These are phyloP conservation scores for silkworm (Bombyx mori) DNA, from an alignment of 1,140 invertebrate species.

Conservation along the genomic window DNA sequence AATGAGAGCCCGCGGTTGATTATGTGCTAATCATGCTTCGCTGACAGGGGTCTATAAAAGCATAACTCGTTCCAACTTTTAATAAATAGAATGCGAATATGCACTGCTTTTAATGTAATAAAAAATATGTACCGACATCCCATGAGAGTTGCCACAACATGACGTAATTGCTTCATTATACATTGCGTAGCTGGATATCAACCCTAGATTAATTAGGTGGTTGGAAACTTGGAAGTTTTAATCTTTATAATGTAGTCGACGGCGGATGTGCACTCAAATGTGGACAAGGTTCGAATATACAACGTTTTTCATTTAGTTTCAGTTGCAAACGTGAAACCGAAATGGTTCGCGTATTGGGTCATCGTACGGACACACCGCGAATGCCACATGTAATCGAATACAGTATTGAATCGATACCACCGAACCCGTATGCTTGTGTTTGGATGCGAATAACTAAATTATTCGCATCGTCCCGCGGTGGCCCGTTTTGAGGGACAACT, in stretches of 20 bases:
- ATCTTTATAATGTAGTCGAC: slow-evolving; percentile 34
- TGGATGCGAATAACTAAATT: slow-evolving; percentile 22
- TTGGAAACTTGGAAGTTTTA: slow-evolving; percentile 38
- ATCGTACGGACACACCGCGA: slow-evolving; percentile 27
- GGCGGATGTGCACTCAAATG: slow-evolving; percentile 11
- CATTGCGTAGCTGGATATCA: slow-evolving; percentile 25
- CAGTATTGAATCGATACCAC: slow-evolving; percentile 22
- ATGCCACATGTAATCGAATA: slow-evolving; percentile 40
- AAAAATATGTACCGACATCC: slow-evolving; percentile 16
- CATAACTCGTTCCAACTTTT: not conserved
- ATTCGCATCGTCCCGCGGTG: slow-evolving; percentile 14
- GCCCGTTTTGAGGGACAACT: not conserved
- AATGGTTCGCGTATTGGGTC: slow-evolving; percentile 23
- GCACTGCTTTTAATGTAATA: not conserved
- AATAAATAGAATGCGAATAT: not conserved
- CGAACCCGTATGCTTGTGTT: too few species aligned
- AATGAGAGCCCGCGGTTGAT: slow-evolving; percentile 29
- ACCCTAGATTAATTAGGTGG: slow-evolving; percentile 46
- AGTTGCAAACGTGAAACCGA: slow-evolving; percentile 17
- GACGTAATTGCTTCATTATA: slow-evolving; percentile 33
- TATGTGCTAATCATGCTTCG: slow-evolving; percentile 23
- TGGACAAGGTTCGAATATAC: slow-evolving; percentile 11
- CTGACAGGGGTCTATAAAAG: slow-evolving; percentile 8
- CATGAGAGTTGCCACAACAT: slow-evolving; percentile 33
- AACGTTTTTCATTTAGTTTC: slow-evolving; percentile 26